Evolutionary conservation across 2,113 vertebrate species (phyloP).

Genomic region (Tapirus terrestris): DNA sequence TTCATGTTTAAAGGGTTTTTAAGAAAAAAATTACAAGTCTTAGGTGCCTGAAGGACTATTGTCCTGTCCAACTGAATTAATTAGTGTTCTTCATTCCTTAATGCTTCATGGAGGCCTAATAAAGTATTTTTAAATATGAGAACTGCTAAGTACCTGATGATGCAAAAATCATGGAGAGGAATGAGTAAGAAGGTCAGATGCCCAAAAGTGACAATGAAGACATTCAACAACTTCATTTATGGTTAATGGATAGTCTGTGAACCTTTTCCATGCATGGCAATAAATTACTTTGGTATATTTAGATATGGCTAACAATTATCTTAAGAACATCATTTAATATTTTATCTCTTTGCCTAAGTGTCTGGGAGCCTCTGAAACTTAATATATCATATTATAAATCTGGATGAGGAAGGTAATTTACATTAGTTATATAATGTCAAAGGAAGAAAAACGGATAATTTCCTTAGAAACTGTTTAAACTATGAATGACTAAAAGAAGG

Average conservation of each 20-base stretch:
- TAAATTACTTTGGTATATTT: conserved; percentile 64
- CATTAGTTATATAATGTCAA: conserved; percentile 59
- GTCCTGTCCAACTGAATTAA: not conserved
- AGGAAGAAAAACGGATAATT: conserved; percentile 62
- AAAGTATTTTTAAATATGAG: conserved; percentile 58
- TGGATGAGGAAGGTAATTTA: conserved; percentile 71
- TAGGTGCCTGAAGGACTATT: conserved; percentile 14
- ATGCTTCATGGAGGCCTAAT: not conserved
- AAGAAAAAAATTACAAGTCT: conserved; percentile 1
- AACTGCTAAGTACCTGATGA: not conserved
- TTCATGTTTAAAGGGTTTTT: conserved; percentile 13
- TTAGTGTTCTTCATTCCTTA: conserved; percentile 47
- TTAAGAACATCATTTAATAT: conserved; percentile 73
- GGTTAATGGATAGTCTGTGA: conserved; percentile 56
- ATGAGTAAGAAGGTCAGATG: not conserved
- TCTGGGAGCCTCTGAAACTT: conserved; percentile 58
- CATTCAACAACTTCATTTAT: conserved; percentile 32
- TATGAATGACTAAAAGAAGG: conserved; percentile 54
- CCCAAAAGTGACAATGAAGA: conserved; percentile 28
- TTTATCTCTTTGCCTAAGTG: conserved; percentile 69
- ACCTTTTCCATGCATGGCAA: conserved; percentile 27
- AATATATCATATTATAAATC: conserved; percentile 65
- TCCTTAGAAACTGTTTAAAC: conserved; percentile 58
- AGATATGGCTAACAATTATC: conserved; percentile 67
- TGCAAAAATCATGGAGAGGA: conserved; percentile 40